Base-by-base conservation (phyloP, 2,113 vertebrate genomes). In the Pachycephala philippinensis region DNA sequence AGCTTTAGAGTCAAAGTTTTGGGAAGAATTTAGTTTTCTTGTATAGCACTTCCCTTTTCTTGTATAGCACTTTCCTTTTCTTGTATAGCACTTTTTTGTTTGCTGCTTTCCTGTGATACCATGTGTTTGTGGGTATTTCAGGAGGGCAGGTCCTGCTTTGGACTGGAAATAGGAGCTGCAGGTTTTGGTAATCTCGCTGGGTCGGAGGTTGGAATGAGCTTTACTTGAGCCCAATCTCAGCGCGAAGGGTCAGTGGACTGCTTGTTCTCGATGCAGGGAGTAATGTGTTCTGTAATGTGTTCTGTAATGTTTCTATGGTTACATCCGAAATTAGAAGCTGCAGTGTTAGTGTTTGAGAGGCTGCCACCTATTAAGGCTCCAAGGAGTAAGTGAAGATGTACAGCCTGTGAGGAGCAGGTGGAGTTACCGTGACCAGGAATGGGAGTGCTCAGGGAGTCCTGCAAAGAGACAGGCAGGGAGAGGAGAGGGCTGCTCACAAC, bases 261-360 rank as follows among this genome's bases (percentile, higher is more conserved):
- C 89, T 89, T 93, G 69, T 93, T 93, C 91, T 89, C 68, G 3
- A 86, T 77, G 91, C 76, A 63, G 45, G 72, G 86, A 90, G 72
- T 89, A 84, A 37, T 71, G 44, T 93, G 75, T 92, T 65, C 94
- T 90, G 72, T 89, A 84, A 37, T 71, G 44, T 93, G 75, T 92
- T 65, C 94, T 90, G 72, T 89, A 39, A 71, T 68, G 91, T 97
- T 95, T 50, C 94, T 92, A 96, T 94, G 86, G 93, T 92, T 95
- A 91, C 94, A 53, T 64, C 84, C 57, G 15, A 75, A 94, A 94
- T 92, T 95, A 92, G 94, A 84, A 89, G 84, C 64, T 87, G 86
- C 69, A 37, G 2, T 72, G 80, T 78, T 89, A 23, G 72, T 74
- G 60, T 82, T 95, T 82, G 84, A 96, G 89, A 93, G 77, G 84